Percentiles rank a stretch among this genome's conserved stretches.
Evolutionary conservation across 2,113 vertebrate species (phyloP).

Genomic region (Leptocoma aspasia): DNA sequence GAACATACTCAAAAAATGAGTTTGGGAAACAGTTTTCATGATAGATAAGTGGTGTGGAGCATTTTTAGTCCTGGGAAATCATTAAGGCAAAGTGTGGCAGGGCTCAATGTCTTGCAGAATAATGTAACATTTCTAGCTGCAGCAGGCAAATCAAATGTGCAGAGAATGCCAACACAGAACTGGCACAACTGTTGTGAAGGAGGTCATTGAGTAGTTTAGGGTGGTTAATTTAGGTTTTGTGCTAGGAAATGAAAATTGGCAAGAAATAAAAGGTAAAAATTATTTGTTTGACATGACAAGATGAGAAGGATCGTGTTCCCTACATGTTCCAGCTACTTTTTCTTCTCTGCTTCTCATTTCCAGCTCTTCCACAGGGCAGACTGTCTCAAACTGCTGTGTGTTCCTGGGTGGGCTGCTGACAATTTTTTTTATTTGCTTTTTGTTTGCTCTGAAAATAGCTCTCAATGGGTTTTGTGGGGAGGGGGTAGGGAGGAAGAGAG

Average conservation of each 20-base stretch:
- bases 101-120: not conserved
- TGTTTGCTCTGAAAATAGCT: not conserved
- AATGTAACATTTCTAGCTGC: not conserved
- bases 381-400: not conserved
- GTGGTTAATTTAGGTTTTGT: not conserved
- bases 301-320: not conserved
- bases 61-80: not conserved
- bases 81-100: not conserved
- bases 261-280: not conserved
- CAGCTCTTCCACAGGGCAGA: not conserved
- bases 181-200: not conserved
- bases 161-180: not conserved
- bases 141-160: not conserved
- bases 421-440: not conserved
- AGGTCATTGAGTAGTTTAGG: not conserved
- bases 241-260: not conserved
- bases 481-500: not conserved
- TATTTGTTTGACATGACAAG: not conserved
- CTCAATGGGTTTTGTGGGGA: not conserved
- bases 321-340: not conserved
- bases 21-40: not conserved
- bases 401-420: not conserved
- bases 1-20: not conserved
- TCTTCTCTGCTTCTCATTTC: not conserved
- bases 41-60: not conserved